phyloP scores from a whole-genome alignment of 2,888 invertebrate species.

The Auanema sp. region DNA sequence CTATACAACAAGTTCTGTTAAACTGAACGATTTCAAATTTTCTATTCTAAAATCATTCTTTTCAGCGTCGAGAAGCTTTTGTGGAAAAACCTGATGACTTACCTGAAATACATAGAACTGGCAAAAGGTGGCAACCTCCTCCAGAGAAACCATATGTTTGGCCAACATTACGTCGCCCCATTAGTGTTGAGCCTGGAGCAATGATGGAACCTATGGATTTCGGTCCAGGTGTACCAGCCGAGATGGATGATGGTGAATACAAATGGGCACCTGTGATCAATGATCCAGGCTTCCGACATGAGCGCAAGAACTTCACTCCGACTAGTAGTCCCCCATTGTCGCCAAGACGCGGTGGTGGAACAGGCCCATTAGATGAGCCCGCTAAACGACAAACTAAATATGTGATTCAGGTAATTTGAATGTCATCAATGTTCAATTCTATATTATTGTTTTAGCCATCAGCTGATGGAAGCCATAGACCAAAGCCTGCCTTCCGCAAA shows the following conservation, averaged over 20 bases:
- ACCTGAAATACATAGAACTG: constrained; percentile 52
- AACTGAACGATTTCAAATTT: too few relatives aligned
- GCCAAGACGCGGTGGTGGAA: constrained; percentile 45
- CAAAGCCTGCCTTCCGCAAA: constrained; percentile 56
- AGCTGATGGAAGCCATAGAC: constrained; percentile 60
- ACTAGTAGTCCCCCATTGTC: constrained; percentile 55
- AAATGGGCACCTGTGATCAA: constrained; percentile 58
- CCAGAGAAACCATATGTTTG: constrained; percentile 61
- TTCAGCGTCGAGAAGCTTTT: constrained; percentile 57
- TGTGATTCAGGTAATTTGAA: constrained; percentile 37
- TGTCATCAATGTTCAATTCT: not conserved
- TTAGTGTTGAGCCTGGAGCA: constrained; percentile 42
- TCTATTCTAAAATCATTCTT: not conserved
- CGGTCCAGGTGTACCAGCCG: constrained; percentile 25
- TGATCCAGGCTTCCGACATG: constrained; percentile 59
- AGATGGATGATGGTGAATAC: constrained; percentile 50
- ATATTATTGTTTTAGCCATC: constrained; percentile 37
- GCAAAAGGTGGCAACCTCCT: constrained; percentile 63
- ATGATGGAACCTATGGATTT: constrained; percentile 35
- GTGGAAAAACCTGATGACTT: constrained; percentile 54
- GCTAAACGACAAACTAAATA: constrained; percentile 55
- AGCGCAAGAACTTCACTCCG: constrained; percentile 64
- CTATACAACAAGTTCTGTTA: too few relatives aligned
- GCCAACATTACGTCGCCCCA: constrained; percentile 44
- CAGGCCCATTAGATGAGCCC: constrained; percentile 56